Conservation (phyloP, 2,113 vertebrate species). For the Paratilapia polleni region DNA sequence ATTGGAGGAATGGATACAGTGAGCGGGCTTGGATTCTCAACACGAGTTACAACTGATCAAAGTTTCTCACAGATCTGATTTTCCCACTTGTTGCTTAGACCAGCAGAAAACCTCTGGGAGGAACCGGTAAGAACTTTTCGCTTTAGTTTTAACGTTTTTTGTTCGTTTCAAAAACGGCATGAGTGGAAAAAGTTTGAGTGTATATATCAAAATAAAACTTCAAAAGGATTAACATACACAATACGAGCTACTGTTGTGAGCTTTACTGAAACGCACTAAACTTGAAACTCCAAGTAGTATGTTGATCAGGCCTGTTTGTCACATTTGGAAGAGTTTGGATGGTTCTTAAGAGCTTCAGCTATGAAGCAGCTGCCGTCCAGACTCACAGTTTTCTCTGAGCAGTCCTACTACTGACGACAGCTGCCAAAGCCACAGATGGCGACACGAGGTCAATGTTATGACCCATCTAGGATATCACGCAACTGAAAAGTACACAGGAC, state of each 20-base stretch:
- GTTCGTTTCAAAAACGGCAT: neutral
- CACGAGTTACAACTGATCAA: neutral
- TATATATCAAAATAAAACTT: neutral
- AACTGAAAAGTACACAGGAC: neutral
- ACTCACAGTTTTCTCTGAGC: constrained; percentile 23
- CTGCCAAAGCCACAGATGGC: constrained; percentile 35
- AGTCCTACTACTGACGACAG: neutral
- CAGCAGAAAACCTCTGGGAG: neutral
- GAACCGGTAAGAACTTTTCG: neutral
- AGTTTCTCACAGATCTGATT: neutral
- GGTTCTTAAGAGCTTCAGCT: constrained; percentile 20
- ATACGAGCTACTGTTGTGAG: neutral
- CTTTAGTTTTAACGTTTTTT: neutral
- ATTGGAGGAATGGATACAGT: neutral
- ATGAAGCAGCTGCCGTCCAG: constrained; percentile 59
- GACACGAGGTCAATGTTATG: neutral
- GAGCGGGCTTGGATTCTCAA: too few species aligned
- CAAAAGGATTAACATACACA: too few species aligned
- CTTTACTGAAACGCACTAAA: neutral
- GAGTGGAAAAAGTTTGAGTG: neutral
- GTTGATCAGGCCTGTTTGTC: constrained; percentile 7
- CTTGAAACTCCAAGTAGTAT: neutral
- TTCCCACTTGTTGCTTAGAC: neutral
- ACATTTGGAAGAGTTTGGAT: constrained; percentile 28
- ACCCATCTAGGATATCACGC: neutral